A percentile compares a stretch with the other conserved stretches of the same genome.
phyloP scores from a whole-genome alignment of 1,140 invertebrate species.

The Coboldia fuscipes region DNA sequence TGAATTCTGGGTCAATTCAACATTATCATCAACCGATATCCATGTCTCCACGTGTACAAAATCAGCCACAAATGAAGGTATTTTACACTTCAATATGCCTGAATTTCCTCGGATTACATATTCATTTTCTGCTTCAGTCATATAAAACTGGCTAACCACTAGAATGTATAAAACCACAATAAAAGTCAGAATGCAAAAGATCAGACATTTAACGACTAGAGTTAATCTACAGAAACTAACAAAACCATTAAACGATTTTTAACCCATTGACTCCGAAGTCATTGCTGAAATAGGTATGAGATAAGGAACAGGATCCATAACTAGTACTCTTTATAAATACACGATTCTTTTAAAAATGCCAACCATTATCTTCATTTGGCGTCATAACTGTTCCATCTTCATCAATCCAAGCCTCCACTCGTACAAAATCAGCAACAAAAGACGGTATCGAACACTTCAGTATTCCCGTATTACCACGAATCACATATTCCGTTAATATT shows the following conservation, averaged over 20 bases:
- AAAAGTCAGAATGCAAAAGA: not conserved
- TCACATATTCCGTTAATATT: slow-evolving; percentile 46
- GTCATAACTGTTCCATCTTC: slow-evolving; percentile 25
- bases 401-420: slow-evolving; percentile 39
- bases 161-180: slow-evolving; percentile 17
- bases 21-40: slow-evolving; percentile 43
- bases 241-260: too few relatives aligned
- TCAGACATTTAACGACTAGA: too few relatives aligned
- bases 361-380: slow-evolving; percentile 27
- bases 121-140: slow-evolving; percentile 79
- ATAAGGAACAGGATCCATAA: too few relatives aligned
- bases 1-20: slow-evolving; percentile 39
- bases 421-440: slow-evolving; percentile 46
- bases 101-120: slow-evolving; percentile 84
- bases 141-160: slow-evolving; percentile 74
- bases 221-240: too few relatives aligned
- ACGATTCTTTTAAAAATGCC: too few relatives aligned
- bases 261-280: too few relatives aligned
- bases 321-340: too few relatives aligned
- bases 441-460: slow-evolving; percentile 43
- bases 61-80: slow-evolving; percentile 83
- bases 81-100: slow-evolving; percentile 81
- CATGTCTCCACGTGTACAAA: slow-evolving; percentile 74
- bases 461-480: slow-evolving; percentile 40
- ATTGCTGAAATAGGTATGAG: too few relatives aligned